Conservation (phyloP, 2,113 vertebrate species). For the Pterophyllum scalare region DNA sequence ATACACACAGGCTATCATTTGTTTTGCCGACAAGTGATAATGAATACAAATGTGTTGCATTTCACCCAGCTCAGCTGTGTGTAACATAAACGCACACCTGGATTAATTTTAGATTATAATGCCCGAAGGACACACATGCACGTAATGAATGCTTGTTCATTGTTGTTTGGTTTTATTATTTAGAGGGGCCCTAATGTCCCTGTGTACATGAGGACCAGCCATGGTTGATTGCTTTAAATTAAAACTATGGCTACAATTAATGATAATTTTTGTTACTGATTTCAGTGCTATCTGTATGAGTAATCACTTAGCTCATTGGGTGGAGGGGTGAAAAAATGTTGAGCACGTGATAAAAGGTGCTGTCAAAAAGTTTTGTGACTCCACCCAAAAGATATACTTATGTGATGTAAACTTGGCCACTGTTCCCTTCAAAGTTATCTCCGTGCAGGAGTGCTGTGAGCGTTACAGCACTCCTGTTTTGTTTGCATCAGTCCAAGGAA, state of each 20-base stretch:
- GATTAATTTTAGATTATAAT: slow-evolving; percentile 15
- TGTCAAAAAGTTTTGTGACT: neutral
- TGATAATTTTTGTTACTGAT: neutral
- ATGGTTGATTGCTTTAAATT: slow-evolving; percentile 19
- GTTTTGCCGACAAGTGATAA: slow-evolving; percentile 67
- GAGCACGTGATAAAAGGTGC: neutral
- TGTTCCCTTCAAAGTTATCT: too few species aligned
- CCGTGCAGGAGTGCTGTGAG: neutral
- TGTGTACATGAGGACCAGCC: neutral
- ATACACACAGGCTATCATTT: slow-evolving; percentile 52
- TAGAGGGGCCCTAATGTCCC: neutral
- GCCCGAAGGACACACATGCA: neutral
- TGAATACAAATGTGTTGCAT: slow-evolving; percentile 74
- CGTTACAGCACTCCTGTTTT: neutral
- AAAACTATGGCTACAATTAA: neutral
- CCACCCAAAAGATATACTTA: neutral
- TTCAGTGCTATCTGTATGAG: neutral
- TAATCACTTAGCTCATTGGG: neutral
- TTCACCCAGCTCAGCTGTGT: slow-evolving; percentile 37
- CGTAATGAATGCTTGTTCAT: slow-evolving; percentile 25
- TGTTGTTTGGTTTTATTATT: slow-evolving; percentile 17
- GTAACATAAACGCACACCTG: neutral
- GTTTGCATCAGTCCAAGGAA: neutral
- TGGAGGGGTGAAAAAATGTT: neutral
- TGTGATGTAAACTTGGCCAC: neutral